Conservation (phyloP, 2,797 vertebrate genomes). For the Bucorvus abyssinicus region DNA sequence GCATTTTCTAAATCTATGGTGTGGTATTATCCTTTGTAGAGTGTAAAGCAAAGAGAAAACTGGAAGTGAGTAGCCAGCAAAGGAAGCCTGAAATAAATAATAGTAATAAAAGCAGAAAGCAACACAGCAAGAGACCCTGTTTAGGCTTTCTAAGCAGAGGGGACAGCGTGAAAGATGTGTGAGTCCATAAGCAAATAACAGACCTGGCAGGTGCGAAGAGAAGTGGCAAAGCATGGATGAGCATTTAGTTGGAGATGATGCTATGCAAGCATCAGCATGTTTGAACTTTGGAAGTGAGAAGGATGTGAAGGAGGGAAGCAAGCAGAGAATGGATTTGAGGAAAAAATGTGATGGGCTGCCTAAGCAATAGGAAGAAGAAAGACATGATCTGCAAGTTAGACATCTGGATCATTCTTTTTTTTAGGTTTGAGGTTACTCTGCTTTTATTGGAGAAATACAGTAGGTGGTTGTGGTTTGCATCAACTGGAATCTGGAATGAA, state of each 20-base stretch:
- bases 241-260: background rate
- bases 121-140: background rate
- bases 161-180: background rate
- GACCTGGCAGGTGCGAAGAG: constrained; percentile 17
- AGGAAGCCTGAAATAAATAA: constrained; percentile 21
- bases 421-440: background rate
- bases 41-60: background rate
- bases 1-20: background rate
- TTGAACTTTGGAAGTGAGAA: constrained; percentile 17
- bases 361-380: background rate
- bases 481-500: background rate
- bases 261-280: background rate
- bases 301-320: background rate
- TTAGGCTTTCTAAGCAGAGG: constrained; percentile 4
- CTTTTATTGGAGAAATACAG: background rate
- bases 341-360: background rate
- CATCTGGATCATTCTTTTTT: background rate
- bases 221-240: constrained; percentile 12
- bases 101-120: constrained; percentile 16
- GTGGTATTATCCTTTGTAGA: background rate
- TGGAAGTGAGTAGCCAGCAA: background rate
- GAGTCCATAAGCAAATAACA: constrained; percentile 4
- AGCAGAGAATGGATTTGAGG: background rate
- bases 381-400: background rate
- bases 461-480: background rate